Base-by-base conservation (phyloP, 1,140 invertebrate species). In the Drosophila serrata region DNA sequence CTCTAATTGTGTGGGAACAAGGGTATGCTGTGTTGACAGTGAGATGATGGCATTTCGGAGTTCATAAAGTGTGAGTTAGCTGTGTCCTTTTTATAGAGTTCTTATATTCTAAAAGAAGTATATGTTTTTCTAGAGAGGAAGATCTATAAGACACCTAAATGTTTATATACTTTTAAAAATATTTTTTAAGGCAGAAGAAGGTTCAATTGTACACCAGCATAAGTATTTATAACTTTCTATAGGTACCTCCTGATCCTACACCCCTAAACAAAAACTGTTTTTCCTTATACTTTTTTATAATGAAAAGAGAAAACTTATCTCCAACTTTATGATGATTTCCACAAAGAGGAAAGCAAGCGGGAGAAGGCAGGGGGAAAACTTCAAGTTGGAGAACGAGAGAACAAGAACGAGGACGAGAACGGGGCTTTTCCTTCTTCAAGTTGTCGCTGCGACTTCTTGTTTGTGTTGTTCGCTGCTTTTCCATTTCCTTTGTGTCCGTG, bases 221-320 rank as follows among this genome's bases (percentile, higher is more conserved):
- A 33, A 9, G 9, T 24, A 24, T 27, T 13, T 19, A 5, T 19
- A 51, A 6, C 19, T 11, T 6, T n/a, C 2, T 19, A 0, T 22
- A 29, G 35, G 35, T 61, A 60, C 24, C 15, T 15, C 6, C 8
- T 11, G 24, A 51, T 29, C 22, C 6, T 57, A 29, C 4, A n/a
- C 9, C 33, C 17, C 17, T 13, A 2, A 4, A 15, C 6, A 31
- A 22, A 17, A 48, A 13, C 19, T 17, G 62, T 62, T 72, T 60
- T 51, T 56, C 40, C 29, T 37, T 48, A 11, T 35, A 24, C 37
- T 76, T 69, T 81, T 68, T 77, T 79, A 67, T 84, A 90, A 88
- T 81, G 81, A 88, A 88, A 88, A 88, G 84, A 88, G 84, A 88
- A 90, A 88, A 88, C 84, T 88, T 88, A 90, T 88, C 84, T 88